Base-by-base conservation (phyloP, 2,797 vertebrate genomes). In the Lutjanus argentimaculatus region DNA sequence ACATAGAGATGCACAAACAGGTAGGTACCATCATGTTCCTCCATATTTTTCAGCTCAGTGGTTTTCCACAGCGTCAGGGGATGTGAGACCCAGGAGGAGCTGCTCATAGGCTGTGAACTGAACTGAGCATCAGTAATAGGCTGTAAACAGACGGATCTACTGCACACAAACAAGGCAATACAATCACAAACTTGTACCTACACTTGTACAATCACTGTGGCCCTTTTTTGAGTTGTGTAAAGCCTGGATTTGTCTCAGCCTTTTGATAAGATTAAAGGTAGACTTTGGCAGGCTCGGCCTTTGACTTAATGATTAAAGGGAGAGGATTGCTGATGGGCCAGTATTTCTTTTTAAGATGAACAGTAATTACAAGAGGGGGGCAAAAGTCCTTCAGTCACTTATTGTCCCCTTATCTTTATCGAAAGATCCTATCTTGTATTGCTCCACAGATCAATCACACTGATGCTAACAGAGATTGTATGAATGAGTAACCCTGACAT, bases 1-100 rank as follows among this genome's bases (percentile, higher is more conserved):
- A 99, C 93, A 99, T 99, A 89, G 98, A 99, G 93, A 99, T 99
- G 98, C 98, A 99, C 96, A 99, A 99, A 94, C 98, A 99, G 97
- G 98, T 99, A 96, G 91, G 97, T 94, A 53, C 81, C 84, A 8
- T 72, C 58, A 49, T 57, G 58, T 63, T 80, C 66, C 83, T 87
- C 30, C 80, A n/a, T 80, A 66, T 77, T 79, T 88, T 89, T 75
- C 88, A 79, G 48, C 75, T 86, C 61, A 25, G 11, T 82, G 87
- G 58, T 79, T 87, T 88, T 79, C 72, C 70, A 55, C 67, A 12
- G 49, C 42, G 77, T 88, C 73, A 46, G 75, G 80, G 72, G 76
- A 78, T 75, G 83, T 80, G 68, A 49, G 81, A 80, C 72, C 65
- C 84, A 79, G 67, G 85, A 72, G 49, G 84, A 86, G 69, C 70